Evolutionary conservation across 2,113 vertebrate genomes (phyloP).

Genomic region (Orientallactaga bullata): DNA sequence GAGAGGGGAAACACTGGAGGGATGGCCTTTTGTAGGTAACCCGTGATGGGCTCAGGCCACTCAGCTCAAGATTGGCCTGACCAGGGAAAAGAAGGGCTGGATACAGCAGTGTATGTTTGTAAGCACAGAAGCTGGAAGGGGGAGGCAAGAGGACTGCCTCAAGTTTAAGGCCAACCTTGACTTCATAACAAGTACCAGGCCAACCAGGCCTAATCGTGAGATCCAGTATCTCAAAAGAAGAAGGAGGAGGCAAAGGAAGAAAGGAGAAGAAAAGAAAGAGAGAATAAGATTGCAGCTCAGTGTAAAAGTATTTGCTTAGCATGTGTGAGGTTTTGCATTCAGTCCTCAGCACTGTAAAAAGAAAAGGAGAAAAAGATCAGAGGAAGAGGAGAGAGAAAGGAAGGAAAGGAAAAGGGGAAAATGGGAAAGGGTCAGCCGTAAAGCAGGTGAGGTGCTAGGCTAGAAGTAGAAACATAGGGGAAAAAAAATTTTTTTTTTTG

Average conservation of each 20-base stretch:
- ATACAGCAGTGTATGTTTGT: not conserved
- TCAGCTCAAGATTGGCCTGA: not conserved
- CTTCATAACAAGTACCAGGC: not conserved
- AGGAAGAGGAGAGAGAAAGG: too few species aligned
- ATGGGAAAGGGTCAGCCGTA: not conserved
- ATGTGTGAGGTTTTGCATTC: not conserved
- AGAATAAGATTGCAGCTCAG: too few species aligned
- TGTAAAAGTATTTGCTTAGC: not conserved
- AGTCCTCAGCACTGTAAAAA: not conserved
- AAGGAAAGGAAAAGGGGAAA: not conserved
- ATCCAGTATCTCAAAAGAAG: not conserved
- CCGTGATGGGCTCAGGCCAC: not conserved
- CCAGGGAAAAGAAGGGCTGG: not conserved
- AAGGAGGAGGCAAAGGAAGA: not conserved
- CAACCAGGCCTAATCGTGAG: not conserved
- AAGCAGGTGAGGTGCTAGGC: not conserved
- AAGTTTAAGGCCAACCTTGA: not conserved
- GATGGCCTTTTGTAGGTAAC: not conserved
- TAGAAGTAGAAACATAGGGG: not conserved
- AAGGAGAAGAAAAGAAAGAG: too few species aligned
- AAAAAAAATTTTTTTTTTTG: too few species aligned
- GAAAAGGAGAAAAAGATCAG: too few species aligned
- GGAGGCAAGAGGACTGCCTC: not conserved
- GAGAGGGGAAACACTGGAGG: not conserved
- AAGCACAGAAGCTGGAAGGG: not conserved